These are phyloP conservation scores for Rhinatrema bivittatum DNA, from an alignment of 2,797 vertebrate genomes.

Conservation along the genomic window DNA sequence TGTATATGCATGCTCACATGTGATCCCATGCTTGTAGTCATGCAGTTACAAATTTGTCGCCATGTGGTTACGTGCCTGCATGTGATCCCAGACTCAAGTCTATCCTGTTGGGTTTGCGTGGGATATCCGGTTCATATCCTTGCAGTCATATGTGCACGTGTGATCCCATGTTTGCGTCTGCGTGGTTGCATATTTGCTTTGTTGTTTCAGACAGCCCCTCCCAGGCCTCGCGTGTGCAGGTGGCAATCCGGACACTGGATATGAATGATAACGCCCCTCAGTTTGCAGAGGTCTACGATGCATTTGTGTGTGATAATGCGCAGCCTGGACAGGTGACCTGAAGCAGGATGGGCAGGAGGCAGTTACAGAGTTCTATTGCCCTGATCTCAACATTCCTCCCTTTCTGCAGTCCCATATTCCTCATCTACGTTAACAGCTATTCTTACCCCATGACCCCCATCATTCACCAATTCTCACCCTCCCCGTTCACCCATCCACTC, in stretches of 20 bases:
- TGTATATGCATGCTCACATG: too few relatives aligned
- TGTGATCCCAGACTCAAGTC: too few relatives aligned
- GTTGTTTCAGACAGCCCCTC: constrained; percentile 75
- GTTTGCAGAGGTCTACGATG: constrained; percentile 72
- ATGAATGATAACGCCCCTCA: constrained; percentile 83
- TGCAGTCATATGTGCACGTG: neutral
- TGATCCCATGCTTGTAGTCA: too few relatives aligned
- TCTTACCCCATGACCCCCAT: too few relatives aligned
- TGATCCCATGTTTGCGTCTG: neutral
- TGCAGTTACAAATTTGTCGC: too few relatives aligned
- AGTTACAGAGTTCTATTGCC: too few relatives aligned
- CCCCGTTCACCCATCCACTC: neutral
- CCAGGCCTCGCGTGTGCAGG: constrained; percentile 71
- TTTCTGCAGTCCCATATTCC: too few relatives aligned
- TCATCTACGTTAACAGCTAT: too few relatives aligned
- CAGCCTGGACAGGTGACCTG: constrained; percentile 68
- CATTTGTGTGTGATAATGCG: constrained; percentile 79
- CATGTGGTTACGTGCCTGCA: too few relatives aligned
- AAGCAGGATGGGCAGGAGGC: neutral
- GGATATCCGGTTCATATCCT: neutral
- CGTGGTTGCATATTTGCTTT: constrained; percentile 16
- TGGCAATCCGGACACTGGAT: constrained; percentile 77
- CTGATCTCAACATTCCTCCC: too few relatives aligned
- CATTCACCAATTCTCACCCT: neutral
- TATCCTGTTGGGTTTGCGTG: too few relatives aligned